Evolutionary conservation across 2,888 invertebrate species (phyloP), one percentile per base, ranked within the genome.

Genomic region (Calliopum simillimum): DNA sequence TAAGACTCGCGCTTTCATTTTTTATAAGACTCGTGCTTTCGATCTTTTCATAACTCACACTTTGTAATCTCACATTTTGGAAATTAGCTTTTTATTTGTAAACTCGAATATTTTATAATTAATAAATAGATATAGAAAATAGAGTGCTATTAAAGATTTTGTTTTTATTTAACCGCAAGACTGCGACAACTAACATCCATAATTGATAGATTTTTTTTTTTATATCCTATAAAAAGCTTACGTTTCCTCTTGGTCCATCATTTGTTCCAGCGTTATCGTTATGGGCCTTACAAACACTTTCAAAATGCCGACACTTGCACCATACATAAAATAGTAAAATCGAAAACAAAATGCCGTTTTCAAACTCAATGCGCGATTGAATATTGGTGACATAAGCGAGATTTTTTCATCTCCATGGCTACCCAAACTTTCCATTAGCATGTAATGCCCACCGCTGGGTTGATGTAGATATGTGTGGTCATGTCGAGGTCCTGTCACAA

Each of bases 281-380:
- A 87, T 84, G 2, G 87, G 86, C 67, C 89, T 89, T 5, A 90
- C 81, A 73, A 89, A 81, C 0, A 90, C 87, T 68, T 88, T 85
- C 56, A 92, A 78, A 3, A 84, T 83, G 0, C 90, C 92, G 13
- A 89, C 89, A 0, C 88, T 88, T 74, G 83, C 82, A 11, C 95
- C 95, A 80, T 88, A 93, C 94, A 95, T 95, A 81, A 94, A 93
- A 79, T 94, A 95, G 86, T 89, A 93, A 80, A 93, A 91, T 1
- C 88, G 87, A 74, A 94, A 91, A 82, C 92, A 85, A 82, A 92
- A 85, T 3, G 79, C 80, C 0, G 82, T 80, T 74, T 79, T 75
- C 14, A 78, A 65, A 92, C 88, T 85, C 19, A 88, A 78, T 0
- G 81, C 79, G 0, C 84, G 79, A 2, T 88, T 84, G 80, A 90